phyloP scores from a whole-genome alignment of 2,113 vertebrate species.

The Progne subis region DNA sequence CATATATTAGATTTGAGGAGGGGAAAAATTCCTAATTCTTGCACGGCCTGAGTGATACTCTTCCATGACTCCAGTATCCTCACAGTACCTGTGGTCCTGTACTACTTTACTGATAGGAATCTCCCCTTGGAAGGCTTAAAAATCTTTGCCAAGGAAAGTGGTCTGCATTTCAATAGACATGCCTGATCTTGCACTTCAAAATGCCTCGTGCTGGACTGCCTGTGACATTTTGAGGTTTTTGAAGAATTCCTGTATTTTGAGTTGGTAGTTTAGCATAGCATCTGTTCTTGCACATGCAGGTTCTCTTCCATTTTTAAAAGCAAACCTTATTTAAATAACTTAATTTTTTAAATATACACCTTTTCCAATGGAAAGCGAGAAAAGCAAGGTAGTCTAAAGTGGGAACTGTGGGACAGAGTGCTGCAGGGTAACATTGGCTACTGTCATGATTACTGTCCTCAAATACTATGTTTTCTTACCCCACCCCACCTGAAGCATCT shows the following conservation, averaged over 20 bases:
- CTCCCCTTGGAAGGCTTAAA: conserved; percentile 39
- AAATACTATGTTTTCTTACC: neutral
- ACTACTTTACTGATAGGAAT: conserved; percentile 21
- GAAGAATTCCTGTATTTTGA: conserved; percentile 27
- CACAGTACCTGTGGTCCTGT: conserved; percentile 46
- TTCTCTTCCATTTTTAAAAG: conserved; percentile 23
- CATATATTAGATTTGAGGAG: neutral
- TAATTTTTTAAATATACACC: neutral
- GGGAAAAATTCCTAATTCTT: neutral
- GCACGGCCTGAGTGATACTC: neutral
- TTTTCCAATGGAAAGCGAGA: conserved; percentile 44
- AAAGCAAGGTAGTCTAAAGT: neutral
- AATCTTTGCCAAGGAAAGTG: conserved; percentile 60
- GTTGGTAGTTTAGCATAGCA: conserved; percentile 36
- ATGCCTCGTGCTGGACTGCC: conserved; percentile 60
- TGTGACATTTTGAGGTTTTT: conserved; percentile 39
- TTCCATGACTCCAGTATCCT: neutral
- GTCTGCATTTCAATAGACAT: conserved; percentile 52
- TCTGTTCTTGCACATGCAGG: conserved; percentile 40
- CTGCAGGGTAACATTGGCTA: neutral
- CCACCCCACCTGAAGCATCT: neutral
- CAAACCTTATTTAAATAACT: conserved; percentile 32
- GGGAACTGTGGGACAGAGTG: neutral
- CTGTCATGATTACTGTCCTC: neutral
- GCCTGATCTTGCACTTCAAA: conserved; percentile 55